Evolutionary conservation across 2,888 invertebrate genomes (phyloP).

Genomic region (Eumerus sabulonum): DNA sequence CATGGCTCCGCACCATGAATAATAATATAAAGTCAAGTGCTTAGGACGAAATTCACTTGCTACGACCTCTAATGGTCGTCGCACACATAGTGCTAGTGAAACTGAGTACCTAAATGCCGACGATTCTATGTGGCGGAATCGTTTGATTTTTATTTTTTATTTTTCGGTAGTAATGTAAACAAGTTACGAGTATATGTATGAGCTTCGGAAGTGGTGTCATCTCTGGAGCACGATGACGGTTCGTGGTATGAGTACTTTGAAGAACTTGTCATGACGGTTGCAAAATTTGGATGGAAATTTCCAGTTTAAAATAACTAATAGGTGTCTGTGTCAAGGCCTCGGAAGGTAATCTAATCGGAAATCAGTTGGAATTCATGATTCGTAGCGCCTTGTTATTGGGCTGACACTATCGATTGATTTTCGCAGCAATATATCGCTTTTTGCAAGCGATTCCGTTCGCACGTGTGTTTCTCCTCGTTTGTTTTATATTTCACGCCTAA

Average conservation of each 20-base stretch:
- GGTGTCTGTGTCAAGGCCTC: conserved; percentile 1
- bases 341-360: too few relatives aligned
- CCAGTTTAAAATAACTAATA: conserved; percentile 16
- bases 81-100: too few relatives aligned
- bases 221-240: too few relatives aligned
- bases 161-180: conserved; percentile 43
- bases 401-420: too few relatives aligned
- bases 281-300: conserved; percentile 33
- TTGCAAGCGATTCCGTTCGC: too few relatives aligned
- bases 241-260: too few relatives aligned
- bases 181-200: conserved; percentile 23
- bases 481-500: too few relatives aligned
- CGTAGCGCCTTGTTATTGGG: too few relatives aligned
- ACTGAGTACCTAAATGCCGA: neutral
- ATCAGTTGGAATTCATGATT: too few relatives aligned
- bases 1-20: conserved; percentile 1
- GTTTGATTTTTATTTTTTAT: neutral
- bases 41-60: conserved; percentile 52
- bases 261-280: neutral
- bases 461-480: too few relatives aligned
- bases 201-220: neutral
- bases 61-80: neutral
- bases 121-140: neutral
- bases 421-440: too few relatives aligned
- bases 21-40: conserved; percentile 46